Evolutionary conservation across 1,140 invertebrate species (phyloP).

Genomic region (Cotesia vestalis): DNA sequence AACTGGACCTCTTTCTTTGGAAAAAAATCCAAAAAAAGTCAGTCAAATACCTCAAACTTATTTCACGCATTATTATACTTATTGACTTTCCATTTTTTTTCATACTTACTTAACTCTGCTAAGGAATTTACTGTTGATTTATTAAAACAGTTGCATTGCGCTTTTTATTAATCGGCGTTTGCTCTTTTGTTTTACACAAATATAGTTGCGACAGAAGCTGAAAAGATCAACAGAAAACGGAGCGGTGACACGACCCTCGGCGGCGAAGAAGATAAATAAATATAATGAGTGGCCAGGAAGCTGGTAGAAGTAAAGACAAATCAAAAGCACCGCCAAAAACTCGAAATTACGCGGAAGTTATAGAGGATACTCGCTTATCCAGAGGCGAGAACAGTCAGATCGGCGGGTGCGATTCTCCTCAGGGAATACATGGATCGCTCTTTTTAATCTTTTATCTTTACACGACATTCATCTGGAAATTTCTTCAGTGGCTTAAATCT

Average conservation of each 20-base stretch:
- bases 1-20: neutral
- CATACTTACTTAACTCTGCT: no score
- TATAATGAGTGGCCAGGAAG: slow-evolving; percentile 22
- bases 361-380: neutral
- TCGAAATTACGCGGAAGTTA: slow-evolving; percentile 19
- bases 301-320: slow-evolving; percentile 1
- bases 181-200: neutral
- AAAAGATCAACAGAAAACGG: neutral
- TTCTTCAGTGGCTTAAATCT: no score
- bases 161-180: no score
- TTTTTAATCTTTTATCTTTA: neutral
- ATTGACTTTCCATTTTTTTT: no score
- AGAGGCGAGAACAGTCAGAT: slow-evolving; percentile 13
- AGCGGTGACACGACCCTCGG: neutral
- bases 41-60: neutral
- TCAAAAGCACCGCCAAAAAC: slow-evolving; percentile 24
- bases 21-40: neutral
- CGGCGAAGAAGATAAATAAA: slow-evolving; percentile 19
- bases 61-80: slow-evolving; percentile 1
- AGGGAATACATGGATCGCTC: slow-evolving; percentile 2
- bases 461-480: neutral
- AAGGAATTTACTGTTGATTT: no score
- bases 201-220: neutral
- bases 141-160: no score
- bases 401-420: neutral